phyloP scores from a whole-genome alignment of 2,113 vertebrate species.

The Oriolus oriolus region DNA sequence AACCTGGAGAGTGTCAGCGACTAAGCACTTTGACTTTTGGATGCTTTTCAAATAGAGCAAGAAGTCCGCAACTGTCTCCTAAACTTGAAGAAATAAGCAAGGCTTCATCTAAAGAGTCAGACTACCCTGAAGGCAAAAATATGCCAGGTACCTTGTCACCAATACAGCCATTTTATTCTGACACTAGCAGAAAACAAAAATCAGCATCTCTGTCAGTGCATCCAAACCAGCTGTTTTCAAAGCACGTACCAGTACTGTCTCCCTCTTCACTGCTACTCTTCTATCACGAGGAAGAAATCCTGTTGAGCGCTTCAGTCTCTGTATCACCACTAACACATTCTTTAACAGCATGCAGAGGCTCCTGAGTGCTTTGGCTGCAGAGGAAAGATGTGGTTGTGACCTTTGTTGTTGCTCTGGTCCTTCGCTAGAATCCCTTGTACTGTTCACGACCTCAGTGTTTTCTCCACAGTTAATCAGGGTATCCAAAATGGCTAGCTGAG shows the following conservation, averaged over 20 bases:
- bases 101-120: slow-evolving; percentile 39
- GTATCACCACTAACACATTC: background rate
- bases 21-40: slow-evolving; percentile 93
- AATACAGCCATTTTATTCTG: background rate
- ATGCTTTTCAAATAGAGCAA: slow-evolving; percentile 88
- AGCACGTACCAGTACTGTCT: background rate
- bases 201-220: background rate
- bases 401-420: background rate
- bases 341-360: background rate
- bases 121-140: slow-evolving; percentile 41
- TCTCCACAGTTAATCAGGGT: background rate
- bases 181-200: background rate
- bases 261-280: background rate
- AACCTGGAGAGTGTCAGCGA: slow-evolving; percentile 83
- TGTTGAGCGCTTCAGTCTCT: background rate
- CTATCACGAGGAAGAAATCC: background rate
- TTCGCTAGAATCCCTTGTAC: background rate
- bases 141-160: slow-evolving; percentile 56
- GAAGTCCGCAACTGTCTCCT: slow-evolving; percentile 81
- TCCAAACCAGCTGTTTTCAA: background rate
- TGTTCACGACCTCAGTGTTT: background rate
- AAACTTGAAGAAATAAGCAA: slow-evolving; percentile 77
- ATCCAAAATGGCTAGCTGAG: background rate
- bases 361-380: background rate
- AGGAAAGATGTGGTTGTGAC: background rate